phyloP scores from a whole-genome alignment of 2,797 vertebrate species.

The Danio kyathit region DNA sequence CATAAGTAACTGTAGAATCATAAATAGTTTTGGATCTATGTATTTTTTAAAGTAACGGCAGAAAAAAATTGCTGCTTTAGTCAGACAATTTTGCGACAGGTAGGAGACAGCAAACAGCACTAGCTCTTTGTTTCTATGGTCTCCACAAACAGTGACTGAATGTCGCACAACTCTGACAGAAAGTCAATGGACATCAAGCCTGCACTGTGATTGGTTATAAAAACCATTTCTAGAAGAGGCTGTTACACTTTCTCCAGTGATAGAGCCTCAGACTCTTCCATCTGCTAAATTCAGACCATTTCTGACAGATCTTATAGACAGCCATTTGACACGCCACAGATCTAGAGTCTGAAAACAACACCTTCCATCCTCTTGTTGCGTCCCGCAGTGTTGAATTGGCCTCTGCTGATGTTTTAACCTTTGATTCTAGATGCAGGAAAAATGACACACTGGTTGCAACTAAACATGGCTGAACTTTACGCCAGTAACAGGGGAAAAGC shows the following conservation, averaged over 20 bases:
- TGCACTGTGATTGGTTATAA: no score
- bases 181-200: not conserved
- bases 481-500: not conserved
- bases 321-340: not conserved
- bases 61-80: no score
- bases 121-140: no score
- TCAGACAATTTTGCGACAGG: no score
- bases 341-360: slow-evolving; percentile 13
- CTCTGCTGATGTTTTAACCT: slow-evolving; percentile 20
- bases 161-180: not conserved
- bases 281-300: no score
- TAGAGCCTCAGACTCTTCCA: not conserved
- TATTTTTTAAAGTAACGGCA: no score
- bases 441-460: not conserved
- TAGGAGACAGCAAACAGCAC: no score
- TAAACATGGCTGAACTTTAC: slow-evolving; percentile 16
- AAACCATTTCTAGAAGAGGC: no score
- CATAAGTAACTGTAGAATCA: no score
- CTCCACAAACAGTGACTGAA: no score
- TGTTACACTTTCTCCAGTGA: no score
- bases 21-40: no score
- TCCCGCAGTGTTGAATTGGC: slow-evolving; percentile 27
- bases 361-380: not conserved
- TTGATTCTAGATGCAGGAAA: slow-evolving; percentile 38
- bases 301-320: not conserved